Conservation (phyloP, 2,888 invertebrate genomes). For the Sphaerophoria rueppellii region DNA sequence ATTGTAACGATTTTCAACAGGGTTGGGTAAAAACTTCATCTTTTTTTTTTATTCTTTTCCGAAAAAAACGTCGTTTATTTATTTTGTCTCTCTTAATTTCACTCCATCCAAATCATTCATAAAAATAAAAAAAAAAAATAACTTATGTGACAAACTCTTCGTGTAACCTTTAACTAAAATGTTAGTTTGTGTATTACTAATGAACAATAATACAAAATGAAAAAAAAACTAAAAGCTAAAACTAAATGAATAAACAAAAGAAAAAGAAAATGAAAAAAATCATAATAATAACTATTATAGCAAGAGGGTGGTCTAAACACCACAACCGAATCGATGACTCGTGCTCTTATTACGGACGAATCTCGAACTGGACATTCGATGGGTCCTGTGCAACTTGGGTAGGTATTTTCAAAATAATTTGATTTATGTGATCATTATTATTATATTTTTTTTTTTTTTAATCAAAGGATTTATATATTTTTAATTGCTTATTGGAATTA, state of each 20-base stretch:
- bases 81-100: constrained; percentile 53
- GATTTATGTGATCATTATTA: no score
- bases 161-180: constrained; percentile 48
- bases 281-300: constrained; percentile 84
- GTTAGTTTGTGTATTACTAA: constrained; percentile 43
- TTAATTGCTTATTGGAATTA: constrained; percentile 7
- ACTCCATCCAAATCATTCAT: constrained; percentile 66
- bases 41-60: constrained; percentile 34
- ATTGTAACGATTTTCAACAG: constrained; percentile 3
- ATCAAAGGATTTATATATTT: constrained; percentile 9
- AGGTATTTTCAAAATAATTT: constrained; percentile 84
- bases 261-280: constrained; percentile 67
- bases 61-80: constrained; percentile 32
- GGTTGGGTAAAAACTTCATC: constrained; percentile 12
- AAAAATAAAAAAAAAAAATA: constrained; percentile 28
- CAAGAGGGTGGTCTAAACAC: constrained; percentile 95
- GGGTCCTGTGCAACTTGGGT: constrained; percentile 97
- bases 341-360: constrained; percentile 97
- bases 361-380: constrained; percentile 90
- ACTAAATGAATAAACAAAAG: constrained; percentile 58
- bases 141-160: constrained; percentile 50
- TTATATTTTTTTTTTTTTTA: no score
- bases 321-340: constrained; percentile 95
- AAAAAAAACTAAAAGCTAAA: no score
- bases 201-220: constrained; percentile 23